These are phyloP conservation scores for Callithrix jacchus DNA, from an alignment of 2,113 vertebrate species.

Conservation along the genomic window DNA sequence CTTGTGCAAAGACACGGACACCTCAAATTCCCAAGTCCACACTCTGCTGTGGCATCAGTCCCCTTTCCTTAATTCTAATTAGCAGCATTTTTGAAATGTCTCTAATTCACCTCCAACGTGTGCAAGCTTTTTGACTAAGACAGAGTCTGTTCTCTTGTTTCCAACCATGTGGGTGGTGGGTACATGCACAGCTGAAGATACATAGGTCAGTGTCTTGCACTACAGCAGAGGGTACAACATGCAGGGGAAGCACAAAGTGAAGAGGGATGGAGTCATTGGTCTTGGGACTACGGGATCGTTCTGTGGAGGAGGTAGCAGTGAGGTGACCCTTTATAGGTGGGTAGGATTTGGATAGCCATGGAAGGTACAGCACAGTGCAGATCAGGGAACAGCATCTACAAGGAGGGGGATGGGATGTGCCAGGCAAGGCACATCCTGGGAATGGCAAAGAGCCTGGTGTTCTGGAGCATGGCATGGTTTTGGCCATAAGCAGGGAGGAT, in stretches of 20 bases:
- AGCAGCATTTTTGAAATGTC: background rate
- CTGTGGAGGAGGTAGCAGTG: background rate
- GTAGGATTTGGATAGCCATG: background rate
- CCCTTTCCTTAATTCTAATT: background rate
- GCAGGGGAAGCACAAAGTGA: background rate
- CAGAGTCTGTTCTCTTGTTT: background rate
- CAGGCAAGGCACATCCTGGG: accelerated
- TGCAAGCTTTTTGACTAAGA: background rate
- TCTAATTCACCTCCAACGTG: accelerated
- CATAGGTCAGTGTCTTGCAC: background rate
- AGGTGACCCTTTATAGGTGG: background rate
- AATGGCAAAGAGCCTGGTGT: background rate
- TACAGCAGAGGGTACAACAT: accelerated
- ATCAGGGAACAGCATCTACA: background rate
- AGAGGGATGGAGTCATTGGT: too few species aligned
- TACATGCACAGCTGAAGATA: accelerated
- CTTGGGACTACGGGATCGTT: background rate
- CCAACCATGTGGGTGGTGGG: accelerated
- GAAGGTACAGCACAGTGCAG: background rate
- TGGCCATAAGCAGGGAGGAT: background rate
- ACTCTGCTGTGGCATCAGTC: too few species aligned
- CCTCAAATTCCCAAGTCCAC: background rate
- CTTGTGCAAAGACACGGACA: background rate
- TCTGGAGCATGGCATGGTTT: accelerated
- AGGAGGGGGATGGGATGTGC: background rate